Conservation (phyloP, 92 coral and sea anemone genomes). For the Palythoa caribaeorum region DNA sequence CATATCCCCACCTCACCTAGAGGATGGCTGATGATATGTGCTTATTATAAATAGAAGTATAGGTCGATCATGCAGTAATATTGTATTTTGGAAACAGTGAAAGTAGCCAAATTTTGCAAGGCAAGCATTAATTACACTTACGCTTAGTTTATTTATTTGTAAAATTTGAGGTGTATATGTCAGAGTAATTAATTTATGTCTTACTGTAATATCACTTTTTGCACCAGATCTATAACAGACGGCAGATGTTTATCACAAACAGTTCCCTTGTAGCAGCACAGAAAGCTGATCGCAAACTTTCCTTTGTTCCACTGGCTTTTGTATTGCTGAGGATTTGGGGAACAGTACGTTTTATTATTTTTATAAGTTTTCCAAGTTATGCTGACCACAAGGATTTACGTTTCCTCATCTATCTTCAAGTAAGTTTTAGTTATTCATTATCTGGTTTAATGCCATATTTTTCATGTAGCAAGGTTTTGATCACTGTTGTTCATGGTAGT, state of each 20-base stretch:
- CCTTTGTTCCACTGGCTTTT: conserved; percentile 79
- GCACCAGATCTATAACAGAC: conserved; percentile 25
- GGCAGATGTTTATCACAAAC: conserved; percentile 49
- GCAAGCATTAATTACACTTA: no score
- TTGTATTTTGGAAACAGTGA: no score
- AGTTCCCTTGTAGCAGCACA: conserved; percentile 71
- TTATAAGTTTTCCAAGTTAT: conserved; percentile 21
- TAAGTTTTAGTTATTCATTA: neutral
- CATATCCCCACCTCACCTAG: no score
- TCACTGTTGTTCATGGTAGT: no score
- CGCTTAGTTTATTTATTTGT: no score
- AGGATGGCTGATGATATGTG: no score
- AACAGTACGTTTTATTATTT: conserved; percentile 82
- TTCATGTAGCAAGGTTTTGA: no score
- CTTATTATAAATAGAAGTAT: no score
- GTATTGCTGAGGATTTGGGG: conserved; percentile 95
- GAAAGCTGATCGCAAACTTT: conserved; percentile 81
- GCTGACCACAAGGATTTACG: neutral
- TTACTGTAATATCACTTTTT: neutral
- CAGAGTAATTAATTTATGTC: neutral
- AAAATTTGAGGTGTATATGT: neutral
- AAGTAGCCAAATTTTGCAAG: no score
- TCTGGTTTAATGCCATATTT: neutral
- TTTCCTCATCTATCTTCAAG: conserved; percentile 40
- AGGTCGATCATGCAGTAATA: no score